Conservation (phyloP, 2,888 invertebrate genomes). For the Onchidella celtica region DNA sequence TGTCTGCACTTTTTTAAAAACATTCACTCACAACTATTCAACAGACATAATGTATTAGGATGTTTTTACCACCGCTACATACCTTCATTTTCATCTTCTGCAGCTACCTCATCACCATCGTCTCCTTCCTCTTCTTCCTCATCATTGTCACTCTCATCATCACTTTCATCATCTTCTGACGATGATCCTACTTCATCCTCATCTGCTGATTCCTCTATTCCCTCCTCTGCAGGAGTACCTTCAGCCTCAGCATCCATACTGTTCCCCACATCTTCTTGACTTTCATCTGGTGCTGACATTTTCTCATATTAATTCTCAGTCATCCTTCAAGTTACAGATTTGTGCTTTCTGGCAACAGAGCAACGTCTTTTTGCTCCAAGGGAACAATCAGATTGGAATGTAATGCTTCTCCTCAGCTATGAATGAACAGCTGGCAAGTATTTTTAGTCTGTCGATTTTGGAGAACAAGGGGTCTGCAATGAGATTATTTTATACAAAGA, state of each 20-base stretch:
- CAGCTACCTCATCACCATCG: slow-evolving; percentile 33
- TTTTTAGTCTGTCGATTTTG: too few relatives aligned
- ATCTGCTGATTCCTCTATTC: slow-evolving; percentile 22
- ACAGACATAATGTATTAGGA: too few relatives aligned
- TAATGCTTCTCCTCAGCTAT: too few relatives aligned
- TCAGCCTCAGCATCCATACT: slow-evolving; percentile 58
- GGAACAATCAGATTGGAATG: too few relatives aligned
- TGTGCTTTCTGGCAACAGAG: too few relatives aligned
- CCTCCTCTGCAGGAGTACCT: slow-evolving; percentile 38
- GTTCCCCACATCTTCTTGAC: slow-evolving; percentile 11
- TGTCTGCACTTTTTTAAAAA: background rate
- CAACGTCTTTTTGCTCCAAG: too few relatives aligned
- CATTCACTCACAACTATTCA: slow-evolving; percentile 37
- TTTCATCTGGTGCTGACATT: background rate
- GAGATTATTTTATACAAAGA: too few relatives aligned
- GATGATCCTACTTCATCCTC: slow-evolving; percentile 38
- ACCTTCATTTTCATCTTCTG: slow-evolving; percentile 47
- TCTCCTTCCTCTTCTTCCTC: slow-evolving; percentile 10
- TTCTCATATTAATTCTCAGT: background rate
- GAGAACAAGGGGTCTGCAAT: too few relatives aligned
- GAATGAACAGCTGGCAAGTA: too few relatives aligned
- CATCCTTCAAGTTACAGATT: too few relatives aligned
- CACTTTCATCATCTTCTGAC: slow-evolving; percentile 25
- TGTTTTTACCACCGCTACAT: too few relatives aligned
- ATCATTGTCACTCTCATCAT: slow-evolving; percentile 32